Evolutionary conservation across 2,113 vertebrate species (phyloP).

Genomic region (Ptilorrhoa leucosticta): DNA sequence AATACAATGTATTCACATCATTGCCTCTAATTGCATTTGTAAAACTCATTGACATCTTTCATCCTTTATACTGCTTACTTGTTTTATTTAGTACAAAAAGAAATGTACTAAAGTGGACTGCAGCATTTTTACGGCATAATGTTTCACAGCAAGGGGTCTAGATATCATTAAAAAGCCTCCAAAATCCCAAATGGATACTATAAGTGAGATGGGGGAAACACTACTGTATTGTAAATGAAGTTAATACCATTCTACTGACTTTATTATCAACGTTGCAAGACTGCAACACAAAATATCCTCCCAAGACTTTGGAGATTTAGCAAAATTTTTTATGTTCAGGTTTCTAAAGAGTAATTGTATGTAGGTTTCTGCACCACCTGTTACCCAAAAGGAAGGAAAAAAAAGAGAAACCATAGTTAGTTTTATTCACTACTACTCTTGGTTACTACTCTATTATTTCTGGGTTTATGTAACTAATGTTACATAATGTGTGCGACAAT

Average conservation of each 20-base stretch:
- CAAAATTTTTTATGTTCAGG: neutral
- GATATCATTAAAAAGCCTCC: neutral
- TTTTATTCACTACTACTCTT: neutral
- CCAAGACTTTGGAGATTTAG: neutral
- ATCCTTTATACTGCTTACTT: neutral
- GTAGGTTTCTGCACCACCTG: neutral
- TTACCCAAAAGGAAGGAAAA: neutral
- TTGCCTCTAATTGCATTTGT: neutral
- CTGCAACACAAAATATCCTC: neutral
- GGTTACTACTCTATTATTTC: neutral
- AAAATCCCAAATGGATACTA: neutral
- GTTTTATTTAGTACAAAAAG: neutral
- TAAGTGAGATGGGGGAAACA: neutral
- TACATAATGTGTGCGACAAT: neutral
- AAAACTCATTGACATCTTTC: neutral
- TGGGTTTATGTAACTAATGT: neutral
- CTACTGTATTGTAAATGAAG: neutral
- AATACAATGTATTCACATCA: neutral
- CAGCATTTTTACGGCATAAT: neutral
- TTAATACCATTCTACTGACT: neutral
- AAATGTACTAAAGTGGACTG: neutral
- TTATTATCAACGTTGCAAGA: neutral
- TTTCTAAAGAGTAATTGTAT: neutral
- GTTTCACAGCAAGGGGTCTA: neutral
- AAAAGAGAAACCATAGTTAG: neutral